phyloP scores from a whole-genome alignment of 2,888 invertebrate genomes.

The Drosophila formosana region DNA sequence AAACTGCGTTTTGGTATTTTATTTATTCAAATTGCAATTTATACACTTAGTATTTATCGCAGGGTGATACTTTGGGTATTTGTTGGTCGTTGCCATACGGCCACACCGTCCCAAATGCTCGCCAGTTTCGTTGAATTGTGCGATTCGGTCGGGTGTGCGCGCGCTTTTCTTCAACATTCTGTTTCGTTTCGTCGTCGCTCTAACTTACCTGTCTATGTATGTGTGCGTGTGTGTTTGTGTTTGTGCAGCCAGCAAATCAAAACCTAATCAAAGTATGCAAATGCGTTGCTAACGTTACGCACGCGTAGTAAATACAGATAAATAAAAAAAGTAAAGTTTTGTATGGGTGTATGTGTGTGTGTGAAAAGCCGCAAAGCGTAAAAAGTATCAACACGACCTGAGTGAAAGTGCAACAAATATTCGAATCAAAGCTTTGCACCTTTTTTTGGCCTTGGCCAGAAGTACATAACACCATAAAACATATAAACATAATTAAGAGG shows the following conservation, averaged over 20 bases:
- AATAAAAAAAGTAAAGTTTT: slow-evolving; percentile 18
- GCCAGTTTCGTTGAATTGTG: slow-evolving; percentile 30
- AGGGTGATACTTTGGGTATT: neutral
- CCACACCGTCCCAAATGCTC: slow-evolving; percentile 5
- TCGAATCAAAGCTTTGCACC: slow-evolving; percentile 9
- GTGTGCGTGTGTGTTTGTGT: slow-evolving; percentile 11
- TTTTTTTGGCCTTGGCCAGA: slow-evolving; percentile 34
- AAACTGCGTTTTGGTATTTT: slow-evolving; percentile 1
- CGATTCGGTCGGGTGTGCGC: slow-evolving; percentile 43
- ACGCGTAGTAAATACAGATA: slow-evolving; percentile 55
- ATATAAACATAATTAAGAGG: slow-evolving; percentile 7
- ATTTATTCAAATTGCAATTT: neutral
- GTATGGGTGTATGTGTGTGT: slow-evolving; percentile 11
- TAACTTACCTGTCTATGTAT: slow-evolving; percentile 17
- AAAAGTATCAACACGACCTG: slow-evolving; percentile 13
- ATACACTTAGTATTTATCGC: neutral
- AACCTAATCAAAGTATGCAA: slow-evolving; percentile 42
- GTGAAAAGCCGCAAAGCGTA: slow-evolving; percentile 45
- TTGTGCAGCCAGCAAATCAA: slow-evolving; percentile 47
- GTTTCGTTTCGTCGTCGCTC: slow-evolving; percentile 34
- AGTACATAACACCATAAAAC: slow-evolving; percentile 6
- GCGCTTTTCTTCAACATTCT: slow-evolving; percentile 31
- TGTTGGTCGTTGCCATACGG: neutral
- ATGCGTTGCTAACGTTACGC: slow-evolving; percentile 67
- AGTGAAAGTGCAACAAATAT: slow-evolving; percentile 56